Percentiles rank a stretch among this genome's conserved stretches.
Conservation (phyloP, 92 coral and sea anemone genomes). For the Scolanthus callimorphus region DNA sequence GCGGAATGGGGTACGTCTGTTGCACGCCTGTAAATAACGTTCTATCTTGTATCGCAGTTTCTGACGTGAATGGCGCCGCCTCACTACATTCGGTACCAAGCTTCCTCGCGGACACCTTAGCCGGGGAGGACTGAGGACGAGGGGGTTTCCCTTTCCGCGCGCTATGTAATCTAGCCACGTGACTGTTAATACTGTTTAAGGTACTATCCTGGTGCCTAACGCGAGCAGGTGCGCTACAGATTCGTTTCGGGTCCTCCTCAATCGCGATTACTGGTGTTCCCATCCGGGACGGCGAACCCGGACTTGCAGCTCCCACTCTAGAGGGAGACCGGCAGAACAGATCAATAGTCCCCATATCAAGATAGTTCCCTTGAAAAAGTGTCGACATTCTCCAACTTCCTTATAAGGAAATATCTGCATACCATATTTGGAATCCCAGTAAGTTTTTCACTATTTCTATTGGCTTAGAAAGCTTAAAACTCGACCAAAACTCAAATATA, state of each 20-base stretch:
- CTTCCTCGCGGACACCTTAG: conserved; percentile 39
- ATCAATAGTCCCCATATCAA: no score
- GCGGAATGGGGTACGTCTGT: conserved; percentile 54
- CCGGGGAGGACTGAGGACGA: conserved; percentile 97
- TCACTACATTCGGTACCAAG: conserved; percentile 30
- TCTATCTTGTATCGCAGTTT: conserved; percentile 41
- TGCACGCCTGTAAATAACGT: conserved; percentile 48
- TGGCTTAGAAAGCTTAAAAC: no score
- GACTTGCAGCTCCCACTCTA: background rate
- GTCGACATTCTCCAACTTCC: no score
- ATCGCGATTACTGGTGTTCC: background rate
- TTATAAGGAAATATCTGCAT: no score
- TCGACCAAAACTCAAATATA: no score
- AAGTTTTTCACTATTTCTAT: no score
- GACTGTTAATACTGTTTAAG: conserved; percentile 67
- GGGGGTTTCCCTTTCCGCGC: conserved; percentile 44
- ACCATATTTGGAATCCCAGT: no score
- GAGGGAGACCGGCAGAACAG: background rate
- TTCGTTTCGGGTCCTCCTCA: conserved; percentile 34
- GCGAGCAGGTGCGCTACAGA: conserved; percentile 88
- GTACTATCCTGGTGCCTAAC: conserved; percentile 71
- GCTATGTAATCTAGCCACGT: conserved; percentile 67
- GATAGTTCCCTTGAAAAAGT: no score
- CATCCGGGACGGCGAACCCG: background rate
- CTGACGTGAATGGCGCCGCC: conserved; percentile 35